Conservation (phyloP, 2,888 invertebrate species). For the Pterostichus niger region DNA sequence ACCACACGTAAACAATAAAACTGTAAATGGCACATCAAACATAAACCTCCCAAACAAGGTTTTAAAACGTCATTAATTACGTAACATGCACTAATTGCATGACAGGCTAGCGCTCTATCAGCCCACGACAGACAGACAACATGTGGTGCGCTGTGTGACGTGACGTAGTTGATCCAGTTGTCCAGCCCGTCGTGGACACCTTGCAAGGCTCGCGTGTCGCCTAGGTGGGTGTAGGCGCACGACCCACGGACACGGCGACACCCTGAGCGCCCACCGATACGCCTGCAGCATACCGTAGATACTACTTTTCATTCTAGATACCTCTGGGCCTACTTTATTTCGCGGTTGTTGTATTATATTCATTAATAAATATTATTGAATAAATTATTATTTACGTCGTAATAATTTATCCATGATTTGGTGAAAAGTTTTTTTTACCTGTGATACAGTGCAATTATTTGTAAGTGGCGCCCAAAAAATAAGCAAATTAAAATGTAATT, state of each 20-base stretch:
- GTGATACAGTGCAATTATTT: too few species aligned
- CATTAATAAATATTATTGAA: too few species aligned
- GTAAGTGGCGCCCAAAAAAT: too few species aligned
- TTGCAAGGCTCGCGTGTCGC: slow-evolving; percentile 16
- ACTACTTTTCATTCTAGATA: too few species aligned
- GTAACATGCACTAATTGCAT: slow-evolving; percentile 20
- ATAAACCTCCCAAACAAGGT: slow-evolving; percentile 8
- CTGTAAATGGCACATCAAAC: neutral
- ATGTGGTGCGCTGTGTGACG: neutral
- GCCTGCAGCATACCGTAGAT: too few species aligned
- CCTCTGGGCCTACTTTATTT: too few species aligned
- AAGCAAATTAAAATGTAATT: too few species aligned
- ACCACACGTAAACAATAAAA: neutral
- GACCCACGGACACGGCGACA: neutral
- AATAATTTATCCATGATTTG: too few species aligned
- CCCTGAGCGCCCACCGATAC: neutral
- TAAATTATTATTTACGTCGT: too few species aligned
- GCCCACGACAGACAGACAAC: neutral
- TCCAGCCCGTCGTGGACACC: neutral
- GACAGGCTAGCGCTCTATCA: neutral
- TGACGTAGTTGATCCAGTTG: slow-evolving; percentile 45
- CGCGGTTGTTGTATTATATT: too few species aligned
- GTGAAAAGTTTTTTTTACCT: too few species aligned
- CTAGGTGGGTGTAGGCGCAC: slow-evolving; percentile 15
- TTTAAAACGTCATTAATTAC: slow-evolving; percentile 15